Evolutionary conservation across 2,888 invertebrate species (phyloP), one percentile per base, ranked within the genome.

Genomic region (Entomobrya proxima): DNA sequence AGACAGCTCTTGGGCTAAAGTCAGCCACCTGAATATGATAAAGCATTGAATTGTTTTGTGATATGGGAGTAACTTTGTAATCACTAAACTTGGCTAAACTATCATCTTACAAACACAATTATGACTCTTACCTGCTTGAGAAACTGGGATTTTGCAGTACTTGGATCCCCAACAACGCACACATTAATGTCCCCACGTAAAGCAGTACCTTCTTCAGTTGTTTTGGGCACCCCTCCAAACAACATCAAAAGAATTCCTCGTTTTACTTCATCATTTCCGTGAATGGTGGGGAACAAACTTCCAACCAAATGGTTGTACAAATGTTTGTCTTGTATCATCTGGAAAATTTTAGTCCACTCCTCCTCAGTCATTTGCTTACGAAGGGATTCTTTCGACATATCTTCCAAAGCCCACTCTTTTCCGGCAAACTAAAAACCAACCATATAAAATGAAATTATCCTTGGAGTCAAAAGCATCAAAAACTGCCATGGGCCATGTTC

Each of bases 191-290:
- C 96, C 2, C 96, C 96, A 86, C 98, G 91, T 15, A 94, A 92
- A 89, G 92, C 92, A 5, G 93, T 93, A n/a, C 94, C 94, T 90
- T 91, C 91, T 90, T 91, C 91, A 24, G 91, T 91, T 90, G 92
- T 92, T 86, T 92, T 91, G 91, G 92, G 91, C 2, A 93, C 92
- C 4, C 93, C 93, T 27, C 93, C 93, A 92, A 99, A 98, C 90
- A 99, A 92, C 96, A 99, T 98, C 47, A 99, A 93, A 11, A 98
- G 93, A 79, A 99, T 95, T 0, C 96, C 97, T 91, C 93, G 91
- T 92, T 99, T 99, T 0, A 99, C 96, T 92, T 99, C 98, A 90
- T 98, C 98, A 92, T 97, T 98, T 0, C 98, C 99, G 91, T 98
- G 98, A 90, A 99, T 96, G 55, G 98, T 96, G 0, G 99, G 98